A percentile compares a stretch with the other conserved stretches of the same genome.
phyloP scores from a whole-genome alignment of 2,888 invertebrate species.

The Conops quadrifasciatus region DNA sequence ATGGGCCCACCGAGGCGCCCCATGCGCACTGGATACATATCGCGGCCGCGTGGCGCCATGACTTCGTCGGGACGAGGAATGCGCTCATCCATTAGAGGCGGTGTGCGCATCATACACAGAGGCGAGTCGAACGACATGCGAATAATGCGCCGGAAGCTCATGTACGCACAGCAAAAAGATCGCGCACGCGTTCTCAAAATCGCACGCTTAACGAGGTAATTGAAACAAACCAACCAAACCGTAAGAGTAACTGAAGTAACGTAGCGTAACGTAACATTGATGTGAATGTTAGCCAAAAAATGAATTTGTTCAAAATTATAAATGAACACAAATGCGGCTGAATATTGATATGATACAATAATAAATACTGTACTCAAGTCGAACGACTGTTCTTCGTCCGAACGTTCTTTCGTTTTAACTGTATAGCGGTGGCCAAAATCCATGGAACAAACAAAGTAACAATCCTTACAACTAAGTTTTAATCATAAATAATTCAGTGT shows the following conservation, averaged over 20 bases:
- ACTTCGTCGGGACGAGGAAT: conserved; percentile 53
- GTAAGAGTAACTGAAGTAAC: too few relatives aligned
- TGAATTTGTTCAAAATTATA: conserved; percentile 38
- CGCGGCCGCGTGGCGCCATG: conserved; percentile 58
- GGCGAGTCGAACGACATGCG: conserved; percentile 59
- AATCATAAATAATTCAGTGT: neutral
- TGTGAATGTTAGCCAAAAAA: conserved; percentile 38
- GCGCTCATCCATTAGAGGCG: conserved; percentile 55
- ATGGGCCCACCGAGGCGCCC: conserved; percentile 64
- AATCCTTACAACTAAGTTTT: neutral
- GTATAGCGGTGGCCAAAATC: neutral
- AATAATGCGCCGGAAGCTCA: conserved; percentile 62
- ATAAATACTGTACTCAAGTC: neutral
- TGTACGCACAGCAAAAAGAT: conserved; percentile 64
- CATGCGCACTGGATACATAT: conserved; percentile 55
- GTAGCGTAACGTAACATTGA: conserved; percentile 25
- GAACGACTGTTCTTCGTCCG: conserved; percentile 10
- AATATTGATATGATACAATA: conserved; percentile 25
- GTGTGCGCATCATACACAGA: conserved; percentile 57
- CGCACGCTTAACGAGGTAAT: conserved; percentile 65
- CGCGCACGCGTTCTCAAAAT: conserved; percentile 62
- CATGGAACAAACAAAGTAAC: neutral
- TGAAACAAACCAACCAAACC: conserved; percentile 38
- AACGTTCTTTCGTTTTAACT: neutral
- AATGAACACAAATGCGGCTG: conserved; percentile 42